phyloP scores from a whole-genome alignment of 2,888 invertebrate species.

The Achlya flavicornis region DNA sequence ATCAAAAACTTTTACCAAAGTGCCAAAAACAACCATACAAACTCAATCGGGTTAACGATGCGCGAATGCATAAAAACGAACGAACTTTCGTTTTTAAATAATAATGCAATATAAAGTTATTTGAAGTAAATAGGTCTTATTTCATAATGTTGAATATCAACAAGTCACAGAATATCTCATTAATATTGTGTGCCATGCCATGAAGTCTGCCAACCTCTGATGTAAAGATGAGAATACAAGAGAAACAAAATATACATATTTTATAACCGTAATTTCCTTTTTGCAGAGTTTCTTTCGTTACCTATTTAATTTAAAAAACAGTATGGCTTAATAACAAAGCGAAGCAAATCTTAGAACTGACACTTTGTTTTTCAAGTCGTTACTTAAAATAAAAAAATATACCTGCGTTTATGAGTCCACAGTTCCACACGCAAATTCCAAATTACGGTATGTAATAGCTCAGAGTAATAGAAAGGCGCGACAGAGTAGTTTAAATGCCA shows the following conservation, averaged over 20 bases:
- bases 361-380: constrained; percentile 23
- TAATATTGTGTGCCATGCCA: neutral
- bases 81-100: too few species aligned
- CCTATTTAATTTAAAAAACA: neutral
- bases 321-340: constrained; percentile 32
- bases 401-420: constrained; percentile 40
- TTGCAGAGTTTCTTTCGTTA: neutral
- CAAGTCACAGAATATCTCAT: too few species aligned
- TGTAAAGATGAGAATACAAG: neutral
- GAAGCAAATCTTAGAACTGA: constrained; percentile 37
- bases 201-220: neutral
- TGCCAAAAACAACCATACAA: too few species aligned
- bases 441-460: constrained; percentile 46
- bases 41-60: too few species aligned
- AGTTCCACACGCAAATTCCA: constrained; percentile 55
- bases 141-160: too few species aligned
- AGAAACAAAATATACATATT: constrained; percentile 3
- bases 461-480: constrained; percentile 19
- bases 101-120: too few species aligned
- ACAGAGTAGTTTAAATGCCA: constrained; percentile 46
- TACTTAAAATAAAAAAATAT: constrained; percentile 32
- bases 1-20: too few species aligned
- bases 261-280: neutral
- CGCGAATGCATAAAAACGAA: too few species aligned
- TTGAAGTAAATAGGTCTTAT: too few species aligned